A percentile compares a stretch with the other conserved stretches of the same genome.
phyloP scores from a whole-genome alignment of 2,113 vertebrate species.

The human (Homo sapiens) region DNA sequence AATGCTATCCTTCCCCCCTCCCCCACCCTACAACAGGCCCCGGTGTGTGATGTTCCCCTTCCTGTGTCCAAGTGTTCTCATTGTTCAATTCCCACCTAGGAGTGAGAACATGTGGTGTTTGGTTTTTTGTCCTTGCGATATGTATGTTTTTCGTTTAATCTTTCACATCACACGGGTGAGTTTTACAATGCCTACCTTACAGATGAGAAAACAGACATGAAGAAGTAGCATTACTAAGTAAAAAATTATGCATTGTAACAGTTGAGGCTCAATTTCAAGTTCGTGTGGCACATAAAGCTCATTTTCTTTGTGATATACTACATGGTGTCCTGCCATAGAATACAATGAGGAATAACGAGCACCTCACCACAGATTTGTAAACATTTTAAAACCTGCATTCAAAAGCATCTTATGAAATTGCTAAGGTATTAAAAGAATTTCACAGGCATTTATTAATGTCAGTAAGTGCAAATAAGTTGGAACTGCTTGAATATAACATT shows the following conservation, averaged over 20 bases:
- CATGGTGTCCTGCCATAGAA: not conserved
- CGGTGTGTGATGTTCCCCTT: too few species aligned
- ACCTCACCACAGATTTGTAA: not conserved
- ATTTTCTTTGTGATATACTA: not conserved
- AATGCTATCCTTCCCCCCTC: too few species aligned
- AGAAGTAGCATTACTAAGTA: not conserved
- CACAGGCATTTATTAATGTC: not conserved
- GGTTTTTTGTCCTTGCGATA: too few species aligned
- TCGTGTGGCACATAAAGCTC: not conserved
- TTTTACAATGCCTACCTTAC: not conserved
- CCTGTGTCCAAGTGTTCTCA: too few species aligned
- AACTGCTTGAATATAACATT: constrained; percentile 5
- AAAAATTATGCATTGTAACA: not conserved
- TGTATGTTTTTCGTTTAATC: not conserved
- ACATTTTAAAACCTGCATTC: not conserved
- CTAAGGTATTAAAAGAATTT: not conserved
- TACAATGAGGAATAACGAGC: not conserved
- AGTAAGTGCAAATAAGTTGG: not conserved
- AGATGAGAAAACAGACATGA: not conserved
- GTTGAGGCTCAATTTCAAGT: not conserved
- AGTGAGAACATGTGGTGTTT: too few species aligned
- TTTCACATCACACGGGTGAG: not conserved
- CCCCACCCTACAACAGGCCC: too few species aligned
- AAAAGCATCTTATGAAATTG: constrained; percentile 5
- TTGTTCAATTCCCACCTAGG: too few species aligned